A percentile compares a stretch with the other conserved stretches of the same genome.
Conservation (phyloP, 2,888 invertebrate species). For the Drosophila picticornis region DNA sequence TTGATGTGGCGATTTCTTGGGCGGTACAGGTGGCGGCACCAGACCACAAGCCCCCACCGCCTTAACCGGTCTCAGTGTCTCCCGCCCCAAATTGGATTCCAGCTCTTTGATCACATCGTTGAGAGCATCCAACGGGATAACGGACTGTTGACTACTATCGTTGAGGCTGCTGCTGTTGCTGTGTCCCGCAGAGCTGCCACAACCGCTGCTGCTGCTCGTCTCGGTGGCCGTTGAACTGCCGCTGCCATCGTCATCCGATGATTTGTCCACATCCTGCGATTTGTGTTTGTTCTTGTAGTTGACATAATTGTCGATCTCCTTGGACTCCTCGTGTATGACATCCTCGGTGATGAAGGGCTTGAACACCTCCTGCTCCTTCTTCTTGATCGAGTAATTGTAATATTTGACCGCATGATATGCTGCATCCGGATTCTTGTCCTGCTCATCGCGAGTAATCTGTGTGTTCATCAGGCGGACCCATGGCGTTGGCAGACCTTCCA, state of each 20-base stretch:
- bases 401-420: constrained; percentile 96
- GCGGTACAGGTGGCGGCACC: constrained; percentile 85
- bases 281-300: constrained; percentile 90
- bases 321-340: constrained; percentile 92
- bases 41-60: constrained; percentile 9
- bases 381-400: constrained; percentile 94
- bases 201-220: constrained; percentile 73
- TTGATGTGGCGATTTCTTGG: constrained; percentile 84
- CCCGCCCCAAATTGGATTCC: constrained; percentile 77
- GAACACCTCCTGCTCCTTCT: constrained; percentile 90
- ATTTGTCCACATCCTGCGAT: constrained; percentile 86
- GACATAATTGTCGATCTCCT: constrained; percentile 91
- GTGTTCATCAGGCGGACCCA: constrained; percentile 93
- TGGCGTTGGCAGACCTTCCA: constrained; percentile 94
- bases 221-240: constrained; percentile 74
- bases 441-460: constrained; percentile 94
- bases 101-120: constrained; percentile 83
- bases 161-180: constrained; percentile 83
- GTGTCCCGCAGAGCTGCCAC: constrained; percentile 77
- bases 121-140: constrained; percentile 70
- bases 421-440: constrained; percentile 95
- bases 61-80: constrained; percentile 74
- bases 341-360: constrained; percentile 93
- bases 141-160: constrained; percentile 79
- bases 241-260: constrained; percentile 85